Conservation (phyloP, 2,888 invertebrate genomes). For the Crepidodera aurea region DNA sequence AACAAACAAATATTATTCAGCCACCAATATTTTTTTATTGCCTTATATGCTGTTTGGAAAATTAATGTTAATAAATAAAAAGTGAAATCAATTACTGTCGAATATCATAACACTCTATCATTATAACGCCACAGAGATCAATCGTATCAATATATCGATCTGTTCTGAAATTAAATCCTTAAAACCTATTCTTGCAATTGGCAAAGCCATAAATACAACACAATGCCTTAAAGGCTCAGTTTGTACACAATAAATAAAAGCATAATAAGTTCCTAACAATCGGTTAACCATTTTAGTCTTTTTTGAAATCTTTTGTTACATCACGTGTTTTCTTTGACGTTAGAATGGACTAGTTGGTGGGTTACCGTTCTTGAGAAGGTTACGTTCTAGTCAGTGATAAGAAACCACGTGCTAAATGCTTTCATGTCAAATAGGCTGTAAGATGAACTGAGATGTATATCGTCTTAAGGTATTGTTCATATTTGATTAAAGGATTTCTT, state of each 20-base stretch:
- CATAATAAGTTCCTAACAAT: constrained; percentile 52
- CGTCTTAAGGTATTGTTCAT: constrained; percentile 37
- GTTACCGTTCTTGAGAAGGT: not conserved
- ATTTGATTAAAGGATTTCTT: constrained; percentile 37
- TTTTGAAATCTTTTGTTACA: constrained; percentile 47
- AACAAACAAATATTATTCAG: too few relatives aligned
- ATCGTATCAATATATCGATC: constrained; percentile 36
- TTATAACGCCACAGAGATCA: constrained; percentile 21
- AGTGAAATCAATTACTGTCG: too few relatives aligned
- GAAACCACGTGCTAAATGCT: not conserved
- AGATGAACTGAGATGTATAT: constrained; percentile 2
- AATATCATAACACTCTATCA: too few relatives aligned
- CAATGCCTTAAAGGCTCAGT: constrained; percentile 44
- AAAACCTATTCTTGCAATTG: constrained; percentile 44
- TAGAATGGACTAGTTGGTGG: constrained; percentile 37
- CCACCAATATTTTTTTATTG: too few relatives aligned
- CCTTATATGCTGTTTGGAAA: too few relatives aligned
- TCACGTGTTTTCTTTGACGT: constrained; percentile 47
- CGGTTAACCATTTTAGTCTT: constrained; percentile 53
- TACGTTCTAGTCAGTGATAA: not conserved
- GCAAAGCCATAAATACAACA: constrained; percentile 46
- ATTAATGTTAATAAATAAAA: too few relatives aligned
- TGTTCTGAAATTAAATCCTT: constrained; percentile 36
- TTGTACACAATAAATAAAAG: constrained; percentile 52
- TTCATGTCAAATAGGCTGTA: not conserved